Conservation (phyloP, 2,888 invertebrate genomes). For the Phortica magna region DNA sequence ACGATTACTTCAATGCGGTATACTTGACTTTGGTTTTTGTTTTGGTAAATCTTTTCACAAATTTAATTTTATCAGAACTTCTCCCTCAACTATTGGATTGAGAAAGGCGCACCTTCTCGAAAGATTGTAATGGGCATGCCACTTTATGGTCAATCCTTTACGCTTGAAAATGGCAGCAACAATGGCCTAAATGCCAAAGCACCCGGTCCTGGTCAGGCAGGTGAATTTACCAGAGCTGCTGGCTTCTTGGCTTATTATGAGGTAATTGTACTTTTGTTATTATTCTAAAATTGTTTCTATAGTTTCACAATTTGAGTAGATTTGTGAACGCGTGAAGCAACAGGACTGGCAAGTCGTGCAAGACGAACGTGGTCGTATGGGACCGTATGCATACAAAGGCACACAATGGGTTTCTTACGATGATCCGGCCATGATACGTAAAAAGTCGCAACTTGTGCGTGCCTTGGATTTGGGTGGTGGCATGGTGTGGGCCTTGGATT, state of each 20-base stretch:
- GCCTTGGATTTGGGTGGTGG: constrained; percentile 89
- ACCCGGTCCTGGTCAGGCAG: constrained; percentile 87
- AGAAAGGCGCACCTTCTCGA: constrained; percentile 88
- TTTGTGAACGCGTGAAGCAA: constrained; percentile 88
- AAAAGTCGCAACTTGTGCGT: constrained; percentile 88
- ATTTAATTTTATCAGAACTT: constrained; percentile 82
- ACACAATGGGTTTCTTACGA: constrained; percentile 96
- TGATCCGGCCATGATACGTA: constrained; percentile 87
- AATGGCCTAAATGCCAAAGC: constrained; percentile 87
- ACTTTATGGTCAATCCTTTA: constrained; percentile 92
- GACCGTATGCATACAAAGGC: constrained; percentile 91
- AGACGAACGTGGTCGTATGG: constrained; percentile 88
- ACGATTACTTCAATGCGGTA: constrained; percentile 90
- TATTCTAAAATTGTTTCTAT: not conserved
- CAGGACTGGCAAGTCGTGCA: constrained; percentile 90
- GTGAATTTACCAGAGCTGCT: constrained; percentile 90
- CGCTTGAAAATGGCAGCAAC: constrained; percentile 81
- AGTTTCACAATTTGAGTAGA: constrained; percentile 77
- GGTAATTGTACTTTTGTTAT: constrained; percentile 77
- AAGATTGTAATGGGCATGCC: constrained; percentile 94
- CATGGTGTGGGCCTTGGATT: constrained; percentile 94
- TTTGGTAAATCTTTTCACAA: not conserved
- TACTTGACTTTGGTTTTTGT: not conserved
- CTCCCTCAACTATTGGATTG: constrained; percentile 93
- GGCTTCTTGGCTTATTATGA: constrained; percentile 94